phyloP scores from a whole-genome alignment of 2,797 vertebrate species.

The Gastrophryne carolinensis region DNA sequence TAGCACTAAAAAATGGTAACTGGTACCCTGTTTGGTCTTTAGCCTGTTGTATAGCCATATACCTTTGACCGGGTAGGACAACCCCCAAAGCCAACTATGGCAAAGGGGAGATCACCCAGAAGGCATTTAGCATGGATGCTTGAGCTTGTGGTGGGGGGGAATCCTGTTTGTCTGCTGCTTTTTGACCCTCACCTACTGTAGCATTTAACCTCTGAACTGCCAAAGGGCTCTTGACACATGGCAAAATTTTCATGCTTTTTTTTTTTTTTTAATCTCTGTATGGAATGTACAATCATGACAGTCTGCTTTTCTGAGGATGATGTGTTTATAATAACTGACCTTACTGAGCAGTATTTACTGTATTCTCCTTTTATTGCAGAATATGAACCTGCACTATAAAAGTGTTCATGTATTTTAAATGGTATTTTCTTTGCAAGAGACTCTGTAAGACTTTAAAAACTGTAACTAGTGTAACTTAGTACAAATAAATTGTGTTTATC shows the following conservation, averaged over 20 bases:
- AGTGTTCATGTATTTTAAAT: conserved; percentile 62
- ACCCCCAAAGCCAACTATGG: background rate
- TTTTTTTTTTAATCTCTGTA: background rate
- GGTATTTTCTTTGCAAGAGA: conserved; percentile 61
- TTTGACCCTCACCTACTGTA: background rate
- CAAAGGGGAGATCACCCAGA: background rate
- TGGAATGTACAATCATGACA: background rate
- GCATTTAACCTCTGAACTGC: background rate
- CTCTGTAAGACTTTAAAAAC: conserved; percentile 60
- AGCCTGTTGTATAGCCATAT: too few species aligned
- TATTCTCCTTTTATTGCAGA: background rate
- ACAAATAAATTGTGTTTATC: conserved; percentile 61
- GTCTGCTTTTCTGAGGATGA: background rate
- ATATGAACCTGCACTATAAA: conserved; percentile 11
- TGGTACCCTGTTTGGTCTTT: too few species aligned
- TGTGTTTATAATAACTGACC: background rate
- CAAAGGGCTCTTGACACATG: background rate
- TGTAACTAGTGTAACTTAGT: conserved; percentile 68
- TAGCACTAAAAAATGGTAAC: too few species aligned
- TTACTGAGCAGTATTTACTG: background rate
- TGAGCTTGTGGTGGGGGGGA: background rate
- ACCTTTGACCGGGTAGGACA: background rate
- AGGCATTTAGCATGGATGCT: background rate
- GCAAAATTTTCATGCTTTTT: background rate
- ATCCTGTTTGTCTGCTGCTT: background rate